phyloP scores from a whole-genome alignment of 2,888 invertebrate genomes.

The Lymantria dispar region DNA sequence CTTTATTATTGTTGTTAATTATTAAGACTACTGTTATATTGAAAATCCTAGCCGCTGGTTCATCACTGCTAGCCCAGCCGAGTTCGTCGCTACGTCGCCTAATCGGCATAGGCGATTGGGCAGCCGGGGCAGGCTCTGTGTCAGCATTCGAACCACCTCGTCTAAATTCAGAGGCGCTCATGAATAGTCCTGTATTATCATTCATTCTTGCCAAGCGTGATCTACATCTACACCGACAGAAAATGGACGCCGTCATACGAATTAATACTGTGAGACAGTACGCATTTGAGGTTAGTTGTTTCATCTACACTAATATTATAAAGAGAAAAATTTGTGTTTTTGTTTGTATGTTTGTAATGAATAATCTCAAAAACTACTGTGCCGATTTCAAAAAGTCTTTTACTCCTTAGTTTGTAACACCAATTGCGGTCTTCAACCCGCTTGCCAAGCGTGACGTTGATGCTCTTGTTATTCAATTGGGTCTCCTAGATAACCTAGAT shows the following conservation, averaged over 20 bases:
- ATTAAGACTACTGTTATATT: not conserved
- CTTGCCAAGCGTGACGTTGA: too few species aligned
- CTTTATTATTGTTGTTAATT: not conserved
- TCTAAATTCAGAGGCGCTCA: constrained; percentile 80
- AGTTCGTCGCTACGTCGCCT: constrained; percentile 93
- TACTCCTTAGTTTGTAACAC: too few species aligned
- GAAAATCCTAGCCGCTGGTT: constrained; percentile 84
- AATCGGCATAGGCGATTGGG: constrained; percentile 73
- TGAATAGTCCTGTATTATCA: constrained; percentile 91
- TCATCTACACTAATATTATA: not conserved
- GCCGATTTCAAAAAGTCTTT: too few species aligned
- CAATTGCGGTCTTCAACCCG: too few species aligned
- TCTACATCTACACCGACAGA: constrained; percentile 90
- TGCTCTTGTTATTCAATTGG: too few species aligned
- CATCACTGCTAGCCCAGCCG: constrained; percentile 93
- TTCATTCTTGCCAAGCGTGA: constrained; percentile 95
- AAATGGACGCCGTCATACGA: constrained; percentile 93
- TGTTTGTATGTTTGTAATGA: too few species aligned
- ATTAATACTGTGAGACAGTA: constrained; percentile 91
- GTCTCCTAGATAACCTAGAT: too few species aligned
- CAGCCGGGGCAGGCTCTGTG: constrained; percentile 42
- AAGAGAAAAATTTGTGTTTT: too few species aligned
- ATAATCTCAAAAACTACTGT: too few species aligned
- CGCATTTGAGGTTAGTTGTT: constrained; percentile 88
- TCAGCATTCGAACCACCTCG: constrained; percentile 65